These are phyloP conservation scores for Heteractis magnifica DNA, from an alignment of 92 coral and sea anemone species.

Conservation along the genomic window DNA sequence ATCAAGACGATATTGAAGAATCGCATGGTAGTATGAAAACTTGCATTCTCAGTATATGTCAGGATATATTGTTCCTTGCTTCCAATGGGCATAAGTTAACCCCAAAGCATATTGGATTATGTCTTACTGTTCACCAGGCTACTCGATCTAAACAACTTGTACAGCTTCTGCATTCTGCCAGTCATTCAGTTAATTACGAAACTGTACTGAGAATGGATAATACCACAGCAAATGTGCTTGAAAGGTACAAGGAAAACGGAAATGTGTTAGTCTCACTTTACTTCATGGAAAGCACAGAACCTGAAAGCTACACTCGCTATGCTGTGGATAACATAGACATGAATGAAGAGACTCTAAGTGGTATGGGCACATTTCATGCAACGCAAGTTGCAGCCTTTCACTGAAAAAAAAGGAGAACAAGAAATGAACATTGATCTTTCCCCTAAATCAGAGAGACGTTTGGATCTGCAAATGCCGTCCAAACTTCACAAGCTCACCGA, in stretches of 20 bases:
- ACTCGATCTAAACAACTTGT: constrained; percentile 61
- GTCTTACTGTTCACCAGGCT: constrained; percentile 66
- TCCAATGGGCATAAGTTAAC: constrained; percentile 50
- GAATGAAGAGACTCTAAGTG: constrained; percentile 6
- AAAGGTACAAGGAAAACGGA: no score
- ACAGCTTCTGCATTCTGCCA: not conserved
- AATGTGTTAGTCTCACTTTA: no score
- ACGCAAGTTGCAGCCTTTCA: constrained; percentile 25
- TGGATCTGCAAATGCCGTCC: constrained; percentile 15
- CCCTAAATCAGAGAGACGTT: constrained; percentile 45
- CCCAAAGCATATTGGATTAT: constrained; percentile 57
- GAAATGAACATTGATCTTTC: constrained; percentile 27
- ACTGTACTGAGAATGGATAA: no score
- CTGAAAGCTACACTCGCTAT: constrained; percentile 28
- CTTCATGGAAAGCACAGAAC: no score
- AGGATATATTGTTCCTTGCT: not conserved
- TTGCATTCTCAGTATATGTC: constrained; percentile 48
- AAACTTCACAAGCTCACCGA: constrained; percentile 41
- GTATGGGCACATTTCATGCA: constrained; percentile 57
- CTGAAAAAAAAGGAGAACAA: constrained; percentile 29
- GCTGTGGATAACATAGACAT: constrained; percentile 56
- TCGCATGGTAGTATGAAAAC: constrained; percentile 25
- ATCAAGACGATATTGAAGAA: not conserved
- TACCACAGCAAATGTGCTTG: no score
- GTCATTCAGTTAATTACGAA: no score